phyloP scores from a whole-genome alignment of 2,888 invertebrate species.

The Drosophila cracens region DNA sequence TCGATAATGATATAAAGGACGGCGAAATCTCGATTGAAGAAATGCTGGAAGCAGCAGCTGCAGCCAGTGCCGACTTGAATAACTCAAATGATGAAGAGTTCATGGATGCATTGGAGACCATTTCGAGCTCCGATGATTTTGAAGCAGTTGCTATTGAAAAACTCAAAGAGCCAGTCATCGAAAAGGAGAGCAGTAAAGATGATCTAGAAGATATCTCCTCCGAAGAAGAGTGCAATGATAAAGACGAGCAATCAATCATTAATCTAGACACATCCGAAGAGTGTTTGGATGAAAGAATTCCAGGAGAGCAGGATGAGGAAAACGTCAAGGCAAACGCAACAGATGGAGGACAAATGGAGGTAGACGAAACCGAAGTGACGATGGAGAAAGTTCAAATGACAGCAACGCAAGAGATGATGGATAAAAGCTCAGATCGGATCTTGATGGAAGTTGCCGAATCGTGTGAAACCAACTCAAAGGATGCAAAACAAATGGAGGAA shows the following conservation, averaged over 20 bases:
- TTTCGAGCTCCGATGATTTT: conserved; percentile 67
- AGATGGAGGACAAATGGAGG: not conserved
- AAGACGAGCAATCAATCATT: conserved; percentile 31
- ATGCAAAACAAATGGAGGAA: not conserved
- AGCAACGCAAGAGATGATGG: conserved; percentile 26
- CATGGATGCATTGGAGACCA: conserved; percentile 64
- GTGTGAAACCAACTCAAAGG: not conserved
- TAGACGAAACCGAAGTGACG: not conserved
- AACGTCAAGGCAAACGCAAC: not conserved
- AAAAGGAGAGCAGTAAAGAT: conserved; percentile 8
- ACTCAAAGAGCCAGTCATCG: not conserved
- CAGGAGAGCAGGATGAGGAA: not conserved
- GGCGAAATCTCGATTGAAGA: not conserved
- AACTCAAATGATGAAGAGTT: conserved; percentile 53
- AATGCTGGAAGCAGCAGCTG: not conserved
- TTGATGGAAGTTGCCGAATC: conserved; percentile 3
- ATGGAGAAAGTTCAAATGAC: not conserved
- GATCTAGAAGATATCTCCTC: conserved; percentile 56
- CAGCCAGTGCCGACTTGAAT: conserved; percentile 1
- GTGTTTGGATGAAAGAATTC: not conserved
- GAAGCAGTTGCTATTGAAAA: conserved; percentile 18
- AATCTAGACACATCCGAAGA: conserved; percentile 63
- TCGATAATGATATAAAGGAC: not conserved
- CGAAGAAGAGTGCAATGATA: conserved; percentile 49
- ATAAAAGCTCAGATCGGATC: conserved; percentile 8